Evolutionary conservation across 2,888 invertebrate species (phyloP).

Genomic region (Coleophora deauratella): DNA sequence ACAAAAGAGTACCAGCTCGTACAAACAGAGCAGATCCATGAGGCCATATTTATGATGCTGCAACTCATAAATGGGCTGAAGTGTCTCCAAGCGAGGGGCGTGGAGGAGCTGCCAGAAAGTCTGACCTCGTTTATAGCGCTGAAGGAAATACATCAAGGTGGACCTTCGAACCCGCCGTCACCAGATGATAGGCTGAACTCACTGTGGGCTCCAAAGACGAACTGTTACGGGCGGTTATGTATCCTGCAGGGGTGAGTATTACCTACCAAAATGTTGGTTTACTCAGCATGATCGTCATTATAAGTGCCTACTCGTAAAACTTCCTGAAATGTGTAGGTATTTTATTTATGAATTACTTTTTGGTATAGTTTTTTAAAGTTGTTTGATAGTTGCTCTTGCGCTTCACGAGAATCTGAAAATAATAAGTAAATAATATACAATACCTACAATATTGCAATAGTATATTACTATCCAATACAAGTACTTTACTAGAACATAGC

Average conservation of each 20-base stretch:
- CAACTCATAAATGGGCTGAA: conserved; percentile 88
- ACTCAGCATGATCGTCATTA: no score
- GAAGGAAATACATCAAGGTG: conserved; percentile 68
- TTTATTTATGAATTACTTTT: no score
- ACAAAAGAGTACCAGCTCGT: conserved; percentile 56
- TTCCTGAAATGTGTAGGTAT: no score
- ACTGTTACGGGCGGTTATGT: conserved; percentile 77
- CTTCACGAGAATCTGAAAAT: no score
- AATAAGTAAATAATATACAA: no score
- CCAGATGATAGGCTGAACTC: conserved; percentile 61
- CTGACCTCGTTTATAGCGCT: conserved; percentile 83
- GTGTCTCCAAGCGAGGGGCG: conserved; percentile 86
- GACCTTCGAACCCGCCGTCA: conserved; percentile 34
- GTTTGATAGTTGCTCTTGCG: no score
- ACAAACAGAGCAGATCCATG: conserved; percentile 72
- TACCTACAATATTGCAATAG: no score
- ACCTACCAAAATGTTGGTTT: no score
- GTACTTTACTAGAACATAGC: no score
- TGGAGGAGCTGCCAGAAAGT: conserved; percentile 83
- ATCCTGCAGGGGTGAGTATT: conserved; percentile 81
- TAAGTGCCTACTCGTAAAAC: no score
- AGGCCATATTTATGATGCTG: conserved; percentile 84
- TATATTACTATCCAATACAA: no score
- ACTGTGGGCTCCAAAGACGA: conserved; percentile 63
- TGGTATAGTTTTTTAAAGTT: no score